These are phyloP conservation scores for Tetranychus urticae DNA, from an alignment of 1,140 invertebrate species.

Conservation along the genomic window DNA sequence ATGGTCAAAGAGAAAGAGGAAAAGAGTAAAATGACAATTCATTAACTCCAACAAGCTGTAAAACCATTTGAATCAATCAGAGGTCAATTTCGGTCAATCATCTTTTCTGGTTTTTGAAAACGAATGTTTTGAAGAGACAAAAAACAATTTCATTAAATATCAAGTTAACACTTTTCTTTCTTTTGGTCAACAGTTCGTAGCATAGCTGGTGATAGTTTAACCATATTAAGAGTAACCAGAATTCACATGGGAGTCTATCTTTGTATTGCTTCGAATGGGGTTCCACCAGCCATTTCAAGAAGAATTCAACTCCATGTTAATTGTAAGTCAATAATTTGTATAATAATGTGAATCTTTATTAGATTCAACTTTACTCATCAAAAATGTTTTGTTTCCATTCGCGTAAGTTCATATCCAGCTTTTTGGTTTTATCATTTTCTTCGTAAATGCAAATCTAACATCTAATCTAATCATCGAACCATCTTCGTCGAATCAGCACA, in stretches of 20 bases:
- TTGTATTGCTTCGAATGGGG: constrained; percentile 29
- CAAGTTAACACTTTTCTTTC: neutral
- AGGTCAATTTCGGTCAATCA: too few species aligned
- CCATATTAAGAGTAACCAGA: constrained; percentile 56
- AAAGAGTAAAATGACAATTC: too few species aligned
- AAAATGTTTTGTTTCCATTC: neutral
- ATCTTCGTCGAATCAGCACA: too few species aligned
- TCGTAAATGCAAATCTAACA: too few species aligned
- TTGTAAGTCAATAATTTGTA: constrained; percentile 42
- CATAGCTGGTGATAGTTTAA: constrained; percentile 39
- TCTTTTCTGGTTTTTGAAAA: too few species aligned
- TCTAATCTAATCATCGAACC: too few species aligned
- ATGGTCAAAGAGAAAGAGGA: too few species aligned
- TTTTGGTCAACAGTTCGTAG: neutral
- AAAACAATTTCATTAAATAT: too few species aligned
- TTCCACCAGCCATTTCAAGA: constrained; percentile 45
- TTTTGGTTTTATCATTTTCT: neutral
- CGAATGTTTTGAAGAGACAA: too few species aligned
- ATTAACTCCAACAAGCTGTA: too few species aligned
- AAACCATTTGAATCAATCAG: too few species aligned
- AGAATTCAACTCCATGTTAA: constrained; percentile 77
- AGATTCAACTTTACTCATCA: neutral
- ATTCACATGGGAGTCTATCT: constrained; percentile 61
- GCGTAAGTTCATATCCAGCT: neutral
- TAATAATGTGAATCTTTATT: neutral